Evolutionary conservation across 2,888 invertebrate species (phyloP).

Genomic region (Drosophila diplacantha): DNA sequence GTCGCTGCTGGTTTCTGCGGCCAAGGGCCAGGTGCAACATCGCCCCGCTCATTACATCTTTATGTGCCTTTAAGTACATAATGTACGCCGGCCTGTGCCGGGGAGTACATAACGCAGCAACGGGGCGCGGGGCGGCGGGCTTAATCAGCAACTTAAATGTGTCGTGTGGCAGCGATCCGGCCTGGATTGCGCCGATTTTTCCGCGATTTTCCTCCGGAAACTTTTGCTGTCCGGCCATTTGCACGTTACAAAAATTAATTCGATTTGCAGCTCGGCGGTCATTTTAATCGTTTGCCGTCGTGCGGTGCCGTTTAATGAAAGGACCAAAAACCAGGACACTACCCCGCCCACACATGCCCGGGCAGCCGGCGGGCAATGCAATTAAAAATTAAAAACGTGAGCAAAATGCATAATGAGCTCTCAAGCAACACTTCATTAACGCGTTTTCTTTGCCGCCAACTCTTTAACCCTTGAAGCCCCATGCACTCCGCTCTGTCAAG

Average conservation of each 20-base stretch:
- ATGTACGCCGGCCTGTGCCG: constrained; percentile 39
- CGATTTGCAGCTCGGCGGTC: constrained; percentile 75
- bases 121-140: constrained; percentile 31
- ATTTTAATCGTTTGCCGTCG: constrained; percentile 67
- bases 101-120: constrained; percentile 22
- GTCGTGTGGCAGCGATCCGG: constrained; percentile 60
- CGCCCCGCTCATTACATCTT: constrained; percentile 66
- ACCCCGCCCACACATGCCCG: constrained; percentile 6
- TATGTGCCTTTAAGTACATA: constrained; percentile 65
- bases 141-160: constrained; percentile 74
- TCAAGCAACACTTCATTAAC: constrained; percentile 68
- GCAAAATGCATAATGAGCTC: constrained; percentile 71
- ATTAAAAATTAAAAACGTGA: constrained; percentile 69
- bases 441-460: constrained; percentile 47
- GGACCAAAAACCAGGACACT: constrained; percentile 34
- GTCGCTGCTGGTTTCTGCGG: constrained; percentile 33
- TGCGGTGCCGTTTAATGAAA: constrained; percentile 67
- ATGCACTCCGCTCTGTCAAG: constrained; percentile 26
- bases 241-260: constrained; percentile 76
- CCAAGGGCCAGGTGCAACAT: constrained; percentile 32
- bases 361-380: constrained; percentile 48
- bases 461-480: background rate
- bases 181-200: constrained; percentile 12
- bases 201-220: constrained; percentile 11
- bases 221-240: constrained; percentile 63